Evolutionary conservation across 92 coral and sea anemone species (phyloP), one percentile per base, ranked within the genome.

Genomic region (Pocillopora meandrina): DNA sequence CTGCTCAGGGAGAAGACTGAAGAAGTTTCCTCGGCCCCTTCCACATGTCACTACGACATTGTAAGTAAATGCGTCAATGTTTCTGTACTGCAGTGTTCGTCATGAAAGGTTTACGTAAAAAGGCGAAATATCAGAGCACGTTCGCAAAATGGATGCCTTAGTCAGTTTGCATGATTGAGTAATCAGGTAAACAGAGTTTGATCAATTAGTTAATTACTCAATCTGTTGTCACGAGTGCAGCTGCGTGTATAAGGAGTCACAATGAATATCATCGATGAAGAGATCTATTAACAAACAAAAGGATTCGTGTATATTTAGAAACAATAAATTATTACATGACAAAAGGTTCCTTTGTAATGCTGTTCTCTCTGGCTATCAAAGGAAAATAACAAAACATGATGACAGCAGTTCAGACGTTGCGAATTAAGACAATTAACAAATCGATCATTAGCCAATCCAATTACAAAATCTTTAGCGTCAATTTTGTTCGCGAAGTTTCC

Each of bases 21-120:
- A 88, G 80, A 68, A 69, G 12, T 91, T 91, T 49, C 95, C 95
- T 12, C 80, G 62, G 78, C 92, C 95, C 18, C 57, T 89, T 61
- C 92, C 95, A 15, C 20, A 52, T 2, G 62, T 66, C 16, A 91
- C 92, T 42, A 87, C 92, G 12, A 91, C 92, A 52, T 75, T 91
- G 95, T 91, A 89, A 91, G 95, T 91, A 19, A 67, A 76, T 35
- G 26, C 21, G 18, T 52, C 34, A 26, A 26, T 26, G 23, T 26
- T 76, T n/a, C 34, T 78, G 5, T 20, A 26, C 31, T 26, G 13
- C 60, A 62, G 12, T 61, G 6, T 34, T 1, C 47, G 14, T n/a
- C 34, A 5, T 19, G 57, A 5, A 19, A 56, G 65, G 57, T 56
- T 31, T 55, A n/a, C 75, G 57, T 42, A 63, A n/a, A 63, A 18